Evolutionary conservation across 2,113 vertebrate species (phyloP), one percentile per base, ranked within the genome.

Genomic region (Atractosteus spatula): DNA sequence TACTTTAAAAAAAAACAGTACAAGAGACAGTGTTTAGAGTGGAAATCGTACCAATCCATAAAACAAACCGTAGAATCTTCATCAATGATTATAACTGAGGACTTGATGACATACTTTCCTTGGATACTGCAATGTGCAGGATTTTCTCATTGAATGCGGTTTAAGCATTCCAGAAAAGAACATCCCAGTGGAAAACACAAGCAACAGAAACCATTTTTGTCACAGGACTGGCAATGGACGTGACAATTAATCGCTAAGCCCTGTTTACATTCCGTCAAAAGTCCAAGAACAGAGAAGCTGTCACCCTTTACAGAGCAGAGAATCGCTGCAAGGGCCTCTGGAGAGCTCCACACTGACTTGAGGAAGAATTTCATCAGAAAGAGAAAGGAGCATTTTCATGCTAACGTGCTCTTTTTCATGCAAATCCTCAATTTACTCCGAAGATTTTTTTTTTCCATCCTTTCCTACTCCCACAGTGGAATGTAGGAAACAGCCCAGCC

Each of bases 191-290:
- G 3, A 62, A 57, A 44, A 56, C 57, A 56, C 41, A 62, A 42
- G 7, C 51, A 14, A 13, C 6, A 51, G 10, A 51, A 51, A 7
- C 43, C 12, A 8, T 14, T n/a, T 45, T 51, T 3, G 55, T 16
- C 8, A 41, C 63, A 16, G 6, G 57, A 16, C 5, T n/a, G 63
- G 14, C 55, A 8, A 66, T 55, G 17, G 13, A 45, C 29, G 47
- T 66, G 71, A 73, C 63, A 64, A 59, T 57, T 73, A 73, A 73
- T 67, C 71, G 66, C 63, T 42, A 7, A 16, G 71, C 63, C 44
- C 14, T 41, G 55, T 10, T 11, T 57, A 55, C 55, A 4, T 64
- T 59, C 71, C 57, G 17, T 59, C 63, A 73, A 59, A 73, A 57
- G 12, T 57, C 42, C 8, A n/a, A 14, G 54, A 61, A 65, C 66